Percentiles rank a stretch among this genome's conserved stretches.
Conservation (phyloP, 2,888 invertebrate genomes). For the Beris chalybata region DNA sequence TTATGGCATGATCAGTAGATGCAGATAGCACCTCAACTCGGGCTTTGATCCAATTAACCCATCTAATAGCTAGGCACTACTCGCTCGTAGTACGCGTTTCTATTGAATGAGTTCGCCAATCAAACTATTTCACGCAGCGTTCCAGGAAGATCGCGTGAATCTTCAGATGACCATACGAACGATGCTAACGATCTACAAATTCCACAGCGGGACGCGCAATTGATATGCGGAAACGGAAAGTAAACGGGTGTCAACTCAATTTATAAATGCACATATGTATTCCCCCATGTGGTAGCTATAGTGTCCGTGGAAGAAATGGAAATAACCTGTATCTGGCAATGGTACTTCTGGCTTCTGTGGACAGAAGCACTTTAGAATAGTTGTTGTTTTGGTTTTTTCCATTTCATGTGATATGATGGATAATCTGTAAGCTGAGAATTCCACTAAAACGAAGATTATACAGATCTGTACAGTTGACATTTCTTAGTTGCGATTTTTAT, state of each 20-base stretch:
- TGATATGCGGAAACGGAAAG: conserved; percentile 31
- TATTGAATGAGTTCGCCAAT: neutral
- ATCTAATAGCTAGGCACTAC: conserved; percentile 18
- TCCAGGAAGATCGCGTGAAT: neutral
- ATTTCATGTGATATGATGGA: no score
- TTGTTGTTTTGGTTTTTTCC: no score
- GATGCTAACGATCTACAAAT: conserved; percentile 30
- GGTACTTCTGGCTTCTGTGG: no score
- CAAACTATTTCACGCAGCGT: conserved; percentile 26
- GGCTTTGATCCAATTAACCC: conserved; percentile 11
- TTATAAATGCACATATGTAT: conserved; percentile 3
- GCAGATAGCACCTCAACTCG: neutral
- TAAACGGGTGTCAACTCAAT: conserved; percentile 31
- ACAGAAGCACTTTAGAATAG: no score
- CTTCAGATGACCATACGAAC: conserved; percentile 2
- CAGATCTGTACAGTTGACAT: no score
- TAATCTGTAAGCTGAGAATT: no score
- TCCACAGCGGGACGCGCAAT: conserved; percentile 22
- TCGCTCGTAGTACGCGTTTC: neutral
- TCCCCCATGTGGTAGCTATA: no score
- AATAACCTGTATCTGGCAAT: no score
- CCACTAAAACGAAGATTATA: no score
- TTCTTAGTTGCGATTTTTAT: no score
- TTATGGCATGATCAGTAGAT: no score
- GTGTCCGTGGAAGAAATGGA: no score